These are phyloP conservation scores for Todiramphus chloris DNA, from an alignment of 2,113 vertebrate species.

Conservation along the genomic window DNA sequence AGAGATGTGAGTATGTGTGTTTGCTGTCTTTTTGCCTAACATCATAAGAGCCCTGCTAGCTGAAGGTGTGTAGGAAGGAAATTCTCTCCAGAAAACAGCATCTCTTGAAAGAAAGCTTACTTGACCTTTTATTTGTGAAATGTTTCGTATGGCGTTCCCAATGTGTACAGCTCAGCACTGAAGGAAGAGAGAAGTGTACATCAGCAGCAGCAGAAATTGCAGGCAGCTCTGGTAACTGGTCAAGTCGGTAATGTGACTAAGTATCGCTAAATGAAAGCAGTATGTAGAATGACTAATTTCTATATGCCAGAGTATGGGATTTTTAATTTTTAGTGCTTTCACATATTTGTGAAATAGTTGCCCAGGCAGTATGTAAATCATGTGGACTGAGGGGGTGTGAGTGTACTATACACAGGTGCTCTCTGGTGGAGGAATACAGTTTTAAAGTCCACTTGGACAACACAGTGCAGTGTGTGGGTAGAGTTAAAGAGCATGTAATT, in stretches of 20 bases:
- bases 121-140: conserved; percentile 38
- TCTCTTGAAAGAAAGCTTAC: neutral
- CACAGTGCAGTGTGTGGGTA: conserved; percentile 4
- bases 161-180: neutral
- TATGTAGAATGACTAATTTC: neutral
- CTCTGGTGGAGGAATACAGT: neutral
- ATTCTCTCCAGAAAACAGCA: neutral
- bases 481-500: neutral
- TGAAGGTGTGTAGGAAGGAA: conserved; percentile 8
- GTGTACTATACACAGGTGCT: neutral
- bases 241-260: neutral
- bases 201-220: neutral
- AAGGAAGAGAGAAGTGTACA: neutral
- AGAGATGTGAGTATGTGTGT: neutral
- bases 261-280: neutral
- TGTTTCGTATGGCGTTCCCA: neutral
- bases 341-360: neutral
- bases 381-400: neutral
- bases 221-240: neutral
- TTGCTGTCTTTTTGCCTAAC: neutral
- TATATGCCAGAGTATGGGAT: neutral
- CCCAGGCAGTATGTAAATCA: conserved; percentile 10
- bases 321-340: conserved; percentile 6
- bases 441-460: conserved; percentile 11
- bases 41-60: neutral